Evolutionary conservation across 2,888 invertebrate genomes (phyloP).

Genomic region (Elysia crispata): DNA sequence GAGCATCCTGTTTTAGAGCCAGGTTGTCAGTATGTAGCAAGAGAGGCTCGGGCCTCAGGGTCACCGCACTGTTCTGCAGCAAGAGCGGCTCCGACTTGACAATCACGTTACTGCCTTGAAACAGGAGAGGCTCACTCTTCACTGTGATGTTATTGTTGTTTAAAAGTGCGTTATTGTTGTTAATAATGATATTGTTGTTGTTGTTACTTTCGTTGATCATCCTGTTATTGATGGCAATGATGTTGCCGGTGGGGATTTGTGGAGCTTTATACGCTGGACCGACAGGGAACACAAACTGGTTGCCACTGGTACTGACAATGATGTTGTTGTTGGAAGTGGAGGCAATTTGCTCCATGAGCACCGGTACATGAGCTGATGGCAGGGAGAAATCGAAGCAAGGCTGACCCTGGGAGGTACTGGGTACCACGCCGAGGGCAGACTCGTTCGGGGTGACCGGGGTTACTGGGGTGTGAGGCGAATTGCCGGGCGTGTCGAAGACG

Average conservation of each 20-base stretch:
- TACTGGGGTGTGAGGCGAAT: conserved; percentile 38
- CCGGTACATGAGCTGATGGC: not conserved
- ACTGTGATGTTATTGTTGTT: conserved; percentile 3
- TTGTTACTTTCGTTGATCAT: not conserved
- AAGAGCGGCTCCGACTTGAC: no score
- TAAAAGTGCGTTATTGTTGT: no score
- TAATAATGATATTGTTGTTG: not conserved
- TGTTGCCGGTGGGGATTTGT: not conserved
- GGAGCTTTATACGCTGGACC: not conserved
- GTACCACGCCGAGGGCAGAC: not conserved
- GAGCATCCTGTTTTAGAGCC: no score
- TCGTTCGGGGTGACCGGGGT: conserved; percentile 38
- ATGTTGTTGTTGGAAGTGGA: conserved; percentile 21
- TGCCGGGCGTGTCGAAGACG: conserved; percentile 46
- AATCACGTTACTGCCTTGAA: no score
- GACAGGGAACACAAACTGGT: not conserved
- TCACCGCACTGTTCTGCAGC: no score
- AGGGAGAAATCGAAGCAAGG: conserved; percentile 35
- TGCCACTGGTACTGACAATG: not conserved
- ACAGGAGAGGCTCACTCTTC: conserved; percentile 15
- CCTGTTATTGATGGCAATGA: not conserved
- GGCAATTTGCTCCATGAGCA: not conserved
- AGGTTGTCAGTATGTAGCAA: no score
- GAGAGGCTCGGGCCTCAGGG: no score
- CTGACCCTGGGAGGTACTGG: not conserved